Evolutionary conservation across 2,797 vertebrate species (phyloP).

Genomic region (Okamejei kenojei): DNA sequence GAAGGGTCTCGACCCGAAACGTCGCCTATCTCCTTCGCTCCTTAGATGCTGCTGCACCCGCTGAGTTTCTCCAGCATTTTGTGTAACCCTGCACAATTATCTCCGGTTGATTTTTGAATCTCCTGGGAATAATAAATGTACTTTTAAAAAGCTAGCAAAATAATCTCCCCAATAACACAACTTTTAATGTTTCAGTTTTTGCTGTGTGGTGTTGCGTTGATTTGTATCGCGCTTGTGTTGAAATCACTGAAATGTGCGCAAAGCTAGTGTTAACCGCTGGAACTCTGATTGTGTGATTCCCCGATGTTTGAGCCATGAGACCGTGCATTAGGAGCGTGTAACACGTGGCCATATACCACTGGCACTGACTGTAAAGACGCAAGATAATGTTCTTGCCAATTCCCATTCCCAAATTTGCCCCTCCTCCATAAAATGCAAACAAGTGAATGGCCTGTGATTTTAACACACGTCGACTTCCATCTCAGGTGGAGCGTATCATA

Average conservation of each 20-base stretch:
- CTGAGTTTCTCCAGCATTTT: too few relatives aligned
- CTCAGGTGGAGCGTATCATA: background rate
- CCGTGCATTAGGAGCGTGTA: background rate
- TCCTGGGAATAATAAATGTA: background rate
- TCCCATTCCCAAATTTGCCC: too few relatives aligned
- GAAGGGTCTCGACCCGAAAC: too few relatives aligned
- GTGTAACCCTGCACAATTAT: background rate
- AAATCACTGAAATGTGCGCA: background rate
- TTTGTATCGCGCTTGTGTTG: background rate
- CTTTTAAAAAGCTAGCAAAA: background rate
- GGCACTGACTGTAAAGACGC: too few relatives aligned
- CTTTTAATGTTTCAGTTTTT: background rate
- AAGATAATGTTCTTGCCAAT: too few relatives aligned
- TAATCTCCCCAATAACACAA: too few relatives aligned
- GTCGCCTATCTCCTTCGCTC: too few relatives aligned
- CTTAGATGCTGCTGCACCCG: too few relatives aligned
- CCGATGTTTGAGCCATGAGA: too few relatives aligned
- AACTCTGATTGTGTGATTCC: background rate
- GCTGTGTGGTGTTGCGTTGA: background rate
- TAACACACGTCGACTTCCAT: background rate
- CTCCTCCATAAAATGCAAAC: background rate
- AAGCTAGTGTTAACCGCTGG: background rate
- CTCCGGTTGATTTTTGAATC: background rate
- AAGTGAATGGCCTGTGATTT: background rate
- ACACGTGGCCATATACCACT: background rate